phyloP scores from a whole-genome alignment of 2,797 vertebrate genomes.

The Squalus acanthias region DNA sequence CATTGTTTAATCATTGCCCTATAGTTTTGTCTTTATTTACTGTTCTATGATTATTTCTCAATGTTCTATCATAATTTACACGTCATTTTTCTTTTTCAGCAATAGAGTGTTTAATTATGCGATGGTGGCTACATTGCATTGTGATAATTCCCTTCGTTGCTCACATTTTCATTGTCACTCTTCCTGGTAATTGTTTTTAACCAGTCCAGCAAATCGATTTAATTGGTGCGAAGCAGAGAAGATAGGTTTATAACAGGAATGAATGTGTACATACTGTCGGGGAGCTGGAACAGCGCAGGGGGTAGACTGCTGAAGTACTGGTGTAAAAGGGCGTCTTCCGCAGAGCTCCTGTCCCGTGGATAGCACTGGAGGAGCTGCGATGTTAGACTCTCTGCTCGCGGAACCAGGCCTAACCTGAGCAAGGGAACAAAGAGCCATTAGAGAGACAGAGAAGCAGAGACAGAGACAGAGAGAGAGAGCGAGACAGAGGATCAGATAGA shows the following conservation, averaged over 20 bases:
- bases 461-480: no score
- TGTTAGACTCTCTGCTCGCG: slow-evolving; percentile 74
- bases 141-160: not conserved
- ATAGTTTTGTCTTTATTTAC: not conserved
- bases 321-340: slow-evolving; percentile 64
- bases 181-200: not conserved
- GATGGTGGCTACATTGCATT: not conserved
- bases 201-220: not conserved
- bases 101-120: not conserved
- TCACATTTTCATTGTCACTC: not conserved
- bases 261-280: slow-evolving; percentile 62
- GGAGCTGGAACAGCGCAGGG: slow-evolving; percentile 66
- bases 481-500: no score
- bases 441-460: no score
- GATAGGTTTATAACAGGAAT: not conserved
- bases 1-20: not conserved
- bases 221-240: not conserved
- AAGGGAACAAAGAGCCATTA: not conserved
- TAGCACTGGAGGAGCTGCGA: slow-evolving; percentile 66
- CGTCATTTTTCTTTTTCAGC: not conserved
- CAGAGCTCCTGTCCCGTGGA: slow-evolving; percentile 64
- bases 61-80: not conserved
- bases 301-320: slow-evolving; percentile 75
- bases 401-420: slow-evolving; percentile 66
- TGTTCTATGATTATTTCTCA: not conserved